Percentiles rank a stretch among this genome's conserved stretches.
Evolutionary conservation across 2,113 vertebrate species (phyloP).

Genomic region (Salvelinus fontinalis): DNA sequence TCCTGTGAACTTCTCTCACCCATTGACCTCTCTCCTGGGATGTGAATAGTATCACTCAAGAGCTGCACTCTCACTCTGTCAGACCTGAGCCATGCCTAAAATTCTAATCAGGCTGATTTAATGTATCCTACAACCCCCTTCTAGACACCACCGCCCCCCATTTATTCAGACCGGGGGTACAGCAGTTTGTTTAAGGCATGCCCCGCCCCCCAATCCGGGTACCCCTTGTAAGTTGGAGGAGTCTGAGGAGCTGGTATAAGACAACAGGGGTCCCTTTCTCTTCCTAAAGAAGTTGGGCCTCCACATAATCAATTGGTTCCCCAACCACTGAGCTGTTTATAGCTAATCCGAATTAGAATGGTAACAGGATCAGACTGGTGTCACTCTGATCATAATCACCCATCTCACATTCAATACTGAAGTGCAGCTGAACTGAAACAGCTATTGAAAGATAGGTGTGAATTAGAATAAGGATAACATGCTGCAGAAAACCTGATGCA

Average conservation of each 20-base stretch:
- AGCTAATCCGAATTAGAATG: constrained; percentile 14
- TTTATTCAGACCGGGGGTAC: constrained; percentile 38
- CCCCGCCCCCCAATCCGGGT: constrained; percentile 39
- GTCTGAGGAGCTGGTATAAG: constrained; percentile 53
- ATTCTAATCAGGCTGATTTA: constrained; percentile 71
- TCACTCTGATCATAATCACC: constrained; percentile 2
- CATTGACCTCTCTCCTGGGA: constrained; percentile 60
- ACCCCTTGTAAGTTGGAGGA: constrained; percentile 38
- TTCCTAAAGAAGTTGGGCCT: constrained; percentile 39
- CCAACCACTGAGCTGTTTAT: constrained; percentile 16
- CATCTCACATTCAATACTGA: not conserved
- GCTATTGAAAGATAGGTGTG: no score
- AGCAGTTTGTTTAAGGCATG: constrained; percentile 39
- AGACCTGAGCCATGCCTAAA: constrained; percentile 57
- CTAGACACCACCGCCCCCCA: constrained; percentile 10
- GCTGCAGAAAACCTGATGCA: no score
- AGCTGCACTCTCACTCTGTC: constrained; percentile 54
- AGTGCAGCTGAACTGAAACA: no score
- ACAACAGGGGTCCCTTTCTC: constrained; percentile 50
- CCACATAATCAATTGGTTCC: constrained; percentile 47
- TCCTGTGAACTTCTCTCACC: constrained; percentile 70
- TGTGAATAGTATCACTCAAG: constrained; percentile 67
- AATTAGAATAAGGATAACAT: no score
- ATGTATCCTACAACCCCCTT: constrained; percentile 62
- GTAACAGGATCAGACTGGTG: not conserved